Evolutionary conservation across 2,888 invertebrate species (phyloP).

Genomic region (Clanis bilineata): DNA sequence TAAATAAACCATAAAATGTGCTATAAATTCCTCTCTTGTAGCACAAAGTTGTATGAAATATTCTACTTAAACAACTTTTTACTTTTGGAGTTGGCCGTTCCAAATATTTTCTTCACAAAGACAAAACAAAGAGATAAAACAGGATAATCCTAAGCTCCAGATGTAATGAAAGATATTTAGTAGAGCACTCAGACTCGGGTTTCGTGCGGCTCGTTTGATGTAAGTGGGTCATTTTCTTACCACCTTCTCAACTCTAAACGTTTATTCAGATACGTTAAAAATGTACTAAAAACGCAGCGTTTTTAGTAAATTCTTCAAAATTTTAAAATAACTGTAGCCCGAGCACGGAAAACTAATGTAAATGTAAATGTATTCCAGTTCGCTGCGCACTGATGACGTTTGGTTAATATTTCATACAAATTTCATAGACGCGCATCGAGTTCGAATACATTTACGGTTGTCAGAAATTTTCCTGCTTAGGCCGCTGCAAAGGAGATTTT

Average conservation of each 20-base stretch:
- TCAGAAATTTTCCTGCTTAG: too few relatives aligned
- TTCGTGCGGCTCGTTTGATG: neutral
- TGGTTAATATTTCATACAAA: too few relatives aligned
- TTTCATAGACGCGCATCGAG: too few relatives aligned
- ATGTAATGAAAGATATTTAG: conserved; percentile 8
- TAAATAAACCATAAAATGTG: too few relatives aligned
- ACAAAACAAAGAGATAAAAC: conserved; percentile 4
- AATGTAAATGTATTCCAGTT: too few relatives aligned
- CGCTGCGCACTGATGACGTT: too few relatives aligned
- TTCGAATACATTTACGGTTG: too few relatives aligned
- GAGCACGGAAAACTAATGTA: too few relatives aligned
- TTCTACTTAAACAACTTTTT: neutral
- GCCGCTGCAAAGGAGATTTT: too few relatives aligned
- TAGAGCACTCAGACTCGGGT: neutral
- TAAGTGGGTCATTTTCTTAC: neutral
- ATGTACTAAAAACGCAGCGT: neutral
- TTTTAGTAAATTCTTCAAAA: too few relatives aligned
- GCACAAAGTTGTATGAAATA: neutral
- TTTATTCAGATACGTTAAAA: neutral
- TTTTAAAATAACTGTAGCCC: too few relatives aligned
- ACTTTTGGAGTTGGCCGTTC: neutral
- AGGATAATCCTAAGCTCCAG: neutral
- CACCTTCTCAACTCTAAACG: neutral
- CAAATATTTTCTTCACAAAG: neutral
- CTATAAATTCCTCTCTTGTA: too few relatives aligned